Evolutionary conservation across 2,888 invertebrate genomes (phyloP).

Genomic region (Oxystoma pomonae): DNA sequence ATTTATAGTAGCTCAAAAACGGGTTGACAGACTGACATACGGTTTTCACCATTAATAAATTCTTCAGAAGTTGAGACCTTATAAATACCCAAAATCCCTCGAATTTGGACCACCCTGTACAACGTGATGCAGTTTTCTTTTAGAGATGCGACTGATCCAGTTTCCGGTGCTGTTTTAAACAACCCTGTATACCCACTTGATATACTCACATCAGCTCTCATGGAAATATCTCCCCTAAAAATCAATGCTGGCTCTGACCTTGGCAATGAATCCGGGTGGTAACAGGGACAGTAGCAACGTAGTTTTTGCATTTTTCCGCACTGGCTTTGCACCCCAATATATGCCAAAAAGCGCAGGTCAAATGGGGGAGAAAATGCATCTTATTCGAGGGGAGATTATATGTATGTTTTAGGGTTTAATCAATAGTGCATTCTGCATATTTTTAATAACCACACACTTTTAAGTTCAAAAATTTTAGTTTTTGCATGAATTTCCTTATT

Average conservation of each 20-base stretch:
- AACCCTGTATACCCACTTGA: not conserved
- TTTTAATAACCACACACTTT: too few species aligned
- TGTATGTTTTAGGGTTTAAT: not conserved
- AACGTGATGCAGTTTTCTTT: too few species aligned
- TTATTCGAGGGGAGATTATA: not conserved
- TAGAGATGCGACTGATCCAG: too few species aligned
- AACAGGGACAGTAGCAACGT: not conserved
- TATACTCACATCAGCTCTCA: not conserved
- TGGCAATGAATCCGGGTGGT: not conserved
- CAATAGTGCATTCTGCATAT: not conserved
- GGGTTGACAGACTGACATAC: too few species aligned
- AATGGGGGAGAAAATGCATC: not conserved
- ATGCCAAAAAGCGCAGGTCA: not conserved
- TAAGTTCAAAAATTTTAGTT: too few species aligned
- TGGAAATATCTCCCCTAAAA: not conserved
- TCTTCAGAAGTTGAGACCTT: too few species aligned
- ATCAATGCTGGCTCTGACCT: not conserved
- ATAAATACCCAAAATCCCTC: too few species aligned
- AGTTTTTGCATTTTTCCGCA: not conserved
- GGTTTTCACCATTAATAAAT: too few species aligned
- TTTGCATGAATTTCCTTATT: too few species aligned
- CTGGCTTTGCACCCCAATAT: not conserved
- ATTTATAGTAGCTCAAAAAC: too few species aligned
- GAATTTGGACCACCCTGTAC: too few species aligned
- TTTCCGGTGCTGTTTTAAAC: too few species aligned